Evolutionary conservation across 1,140 invertebrate species (phyloP).

Genomic region (Spodoptera frugiperda): DNA sequence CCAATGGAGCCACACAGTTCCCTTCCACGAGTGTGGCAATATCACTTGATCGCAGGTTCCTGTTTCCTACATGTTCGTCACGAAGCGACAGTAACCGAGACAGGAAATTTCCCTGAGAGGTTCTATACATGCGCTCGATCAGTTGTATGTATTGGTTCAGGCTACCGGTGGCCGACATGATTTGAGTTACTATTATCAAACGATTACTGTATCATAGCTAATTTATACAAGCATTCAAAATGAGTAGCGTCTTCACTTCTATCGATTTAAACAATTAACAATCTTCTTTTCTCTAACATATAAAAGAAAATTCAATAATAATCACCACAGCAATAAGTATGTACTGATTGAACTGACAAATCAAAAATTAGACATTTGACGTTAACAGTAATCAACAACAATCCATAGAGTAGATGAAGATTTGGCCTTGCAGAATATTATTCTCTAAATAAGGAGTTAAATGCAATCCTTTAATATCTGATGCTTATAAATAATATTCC

Average conservation of each 20-base stretch:
- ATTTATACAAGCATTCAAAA: neutral
- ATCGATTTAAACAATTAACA: no score
- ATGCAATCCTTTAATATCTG: no score
- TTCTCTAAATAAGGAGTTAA: no score
- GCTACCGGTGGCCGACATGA: conserved; percentile 72
- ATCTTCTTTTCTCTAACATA: no score
- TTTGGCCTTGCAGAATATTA: no score
- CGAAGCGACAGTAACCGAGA: conserved; percentile 91
- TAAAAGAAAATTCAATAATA: neutral
- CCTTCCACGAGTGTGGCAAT: conserved; percentile 91
- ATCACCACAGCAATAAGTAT: no score
- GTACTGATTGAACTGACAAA: no score
- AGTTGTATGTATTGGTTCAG: conserved; percentile 84
- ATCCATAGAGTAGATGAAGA: no score
- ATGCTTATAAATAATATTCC: no score
- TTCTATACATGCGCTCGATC: conserved; percentile 86
- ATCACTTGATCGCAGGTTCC: conserved; percentile 89
- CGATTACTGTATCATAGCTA: neutral
- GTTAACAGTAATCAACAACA: no score
- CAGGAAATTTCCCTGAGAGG: conserved; percentile 87
- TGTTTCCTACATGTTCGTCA: conserved; percentile 91
- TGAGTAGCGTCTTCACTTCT: neutral
- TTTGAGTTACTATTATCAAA: neutral
- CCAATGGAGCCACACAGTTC: conserved; percentile 90
- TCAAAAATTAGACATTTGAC: no score